Evolutionary conservation across 2,797 vertebrate genomes (phyloP).

Genomic region (Pipistrellus nathusii): DNA sequence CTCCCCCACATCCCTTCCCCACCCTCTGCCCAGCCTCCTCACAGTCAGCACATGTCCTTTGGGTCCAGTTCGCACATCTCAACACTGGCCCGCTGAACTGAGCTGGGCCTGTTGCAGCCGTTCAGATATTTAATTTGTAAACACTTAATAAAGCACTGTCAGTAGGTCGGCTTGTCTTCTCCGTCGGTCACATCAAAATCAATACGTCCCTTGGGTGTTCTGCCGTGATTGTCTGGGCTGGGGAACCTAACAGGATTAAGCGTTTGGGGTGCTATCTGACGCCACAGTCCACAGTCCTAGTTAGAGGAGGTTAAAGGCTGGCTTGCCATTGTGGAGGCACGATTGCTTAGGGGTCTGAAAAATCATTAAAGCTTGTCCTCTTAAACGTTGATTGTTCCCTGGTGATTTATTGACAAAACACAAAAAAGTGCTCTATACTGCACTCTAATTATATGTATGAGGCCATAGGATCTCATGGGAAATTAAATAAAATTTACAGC

Average conservation of each 20-base stretch:
- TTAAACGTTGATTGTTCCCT: slow-evolving; percentile 97
- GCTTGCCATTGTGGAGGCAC: slow-evolving; percentile 90
- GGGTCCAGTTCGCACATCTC: slow-evolving; percentile 28
- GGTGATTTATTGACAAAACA: slow-evolving; percentile 98
- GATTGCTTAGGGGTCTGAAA: slow-evolving; percentile 95
- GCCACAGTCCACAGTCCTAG: slow-evolving; percentile 91
- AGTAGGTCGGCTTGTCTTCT: slow-evolving; percentile 85
- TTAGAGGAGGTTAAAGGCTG: slow-evolving; percentile 97
- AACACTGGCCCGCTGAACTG: slow-evolving; percentile 64
- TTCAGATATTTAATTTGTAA: slow-evolving; percentile 90
- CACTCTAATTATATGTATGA: slow-evolving; percentile 99
- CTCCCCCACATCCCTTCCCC: no score
- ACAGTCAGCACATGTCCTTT: background rate
- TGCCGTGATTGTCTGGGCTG: slow-evolving; percentile 88
- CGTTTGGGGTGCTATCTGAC: slow-evolving; percentile 88
- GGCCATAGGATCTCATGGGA: slow-evolving; percentile 96
- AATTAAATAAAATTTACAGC: slow-evolving; percentile 99
- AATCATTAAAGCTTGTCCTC: slow-evolving; percentile 96
- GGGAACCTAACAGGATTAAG: slow-evolving; percentile 89
- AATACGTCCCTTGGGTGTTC: slow-evolving; percentile 85
- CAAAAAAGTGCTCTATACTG: slow-evolving; percentile 94
- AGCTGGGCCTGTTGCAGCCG: slow-evolving; percentile 79
- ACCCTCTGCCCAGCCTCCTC: background rate
- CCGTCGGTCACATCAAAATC: slow-evolving; percentile 89
- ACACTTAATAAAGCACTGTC: slow-evolving; percentile 90